Evolutionary conservation across 2,797 vertebrate genomes (phyloP), one percentile per base, ranked within the genome.

Genomic region (Anas bernieri): DNA sequence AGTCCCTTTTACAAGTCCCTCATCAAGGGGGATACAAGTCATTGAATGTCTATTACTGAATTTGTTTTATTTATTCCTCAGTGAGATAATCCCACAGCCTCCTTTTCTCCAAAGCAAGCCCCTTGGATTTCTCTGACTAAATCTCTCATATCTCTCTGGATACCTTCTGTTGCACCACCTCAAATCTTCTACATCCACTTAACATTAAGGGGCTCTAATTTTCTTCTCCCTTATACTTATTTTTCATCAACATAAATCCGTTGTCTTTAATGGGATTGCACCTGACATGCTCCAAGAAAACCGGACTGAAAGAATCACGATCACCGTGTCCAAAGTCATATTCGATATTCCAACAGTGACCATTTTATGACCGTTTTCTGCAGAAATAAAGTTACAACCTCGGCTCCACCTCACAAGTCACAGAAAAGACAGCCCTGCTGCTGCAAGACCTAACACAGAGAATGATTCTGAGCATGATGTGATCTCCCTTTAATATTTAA

Each of bases 131-230:
- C 69, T 90, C 77, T 31, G 28, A 35, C 50, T 86, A 90, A 91
- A 94, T 52, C 39, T 54, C 23, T 75, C 3, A 0, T 48, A 39
- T 63, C 43, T 73, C 55, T 79, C 80, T 37, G 20, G 21, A 16
- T 43, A 78, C 66, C 84, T 92, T 93, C 89, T 95, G 89, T 78
- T 85, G 30, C 73, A 76, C 30, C 70, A 69, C 48, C 25, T 84
- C 70, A 96, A 41, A 82, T 69, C 63, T 93, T 67, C 82, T 63
- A 63, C 12, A 45, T 22, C 35, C 59, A 88, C 52, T 88, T 91
- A 87, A 78, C 66, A 69, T 46, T 55, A 83, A 70, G 37, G 22
- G 28, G 23, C 30, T 67, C 31, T 73, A 73, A 76, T 84, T 90
- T 92, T 79, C 80, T 81, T 90, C 69, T 62, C n/a, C 43, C 55